Percentiles rank a stretch among this genome's conserved stretches.
phyloP scores from a whole-genome alignment of 2,113 vertebrate species.

The Hyla sarda region DNA sequence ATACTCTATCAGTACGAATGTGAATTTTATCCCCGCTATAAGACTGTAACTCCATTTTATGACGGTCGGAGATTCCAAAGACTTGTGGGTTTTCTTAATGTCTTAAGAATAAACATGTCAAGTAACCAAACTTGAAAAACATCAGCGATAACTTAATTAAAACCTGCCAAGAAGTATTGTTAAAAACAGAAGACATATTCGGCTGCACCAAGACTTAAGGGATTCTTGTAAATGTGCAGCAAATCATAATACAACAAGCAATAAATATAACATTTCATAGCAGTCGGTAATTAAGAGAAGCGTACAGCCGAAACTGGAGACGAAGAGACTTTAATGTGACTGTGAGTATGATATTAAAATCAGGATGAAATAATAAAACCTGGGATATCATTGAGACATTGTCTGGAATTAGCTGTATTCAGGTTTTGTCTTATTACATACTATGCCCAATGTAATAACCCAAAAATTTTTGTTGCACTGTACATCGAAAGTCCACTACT shows the following conservation, averaged over 20 bases:
- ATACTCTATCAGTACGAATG: no score
- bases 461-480: no score
- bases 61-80: background rate
- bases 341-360: constrained; percentile 15
- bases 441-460: no score
- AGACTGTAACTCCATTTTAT: no score
- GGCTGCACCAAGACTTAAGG: constrained; percentile 37
- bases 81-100: background rate
- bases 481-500: no score
- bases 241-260: constrained; percentile 45
- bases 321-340: background rate
- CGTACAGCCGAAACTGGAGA: constrained; percentile 20
- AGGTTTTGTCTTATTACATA: background rate
- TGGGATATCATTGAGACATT: background rate
- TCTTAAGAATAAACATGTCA: background rate
- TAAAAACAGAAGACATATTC: background rate
- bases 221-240: constrained; percentile 20
- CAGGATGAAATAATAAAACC: background rate
- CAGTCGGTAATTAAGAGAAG: constrained; percentile 43
- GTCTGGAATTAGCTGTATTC: background rate
- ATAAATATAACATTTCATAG: constrained; percentile 46
- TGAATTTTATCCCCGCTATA: no score
- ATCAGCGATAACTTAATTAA: constrained; percentile 4
- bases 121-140: background rate
- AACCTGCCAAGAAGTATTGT: constrained; percentile 21